Percentiles rank a stretch among this genome's conserved stretches.
Conservation (phyloP, 2,888 invertebrate genomes). For the Gastrophysa polygoni region DNA sequence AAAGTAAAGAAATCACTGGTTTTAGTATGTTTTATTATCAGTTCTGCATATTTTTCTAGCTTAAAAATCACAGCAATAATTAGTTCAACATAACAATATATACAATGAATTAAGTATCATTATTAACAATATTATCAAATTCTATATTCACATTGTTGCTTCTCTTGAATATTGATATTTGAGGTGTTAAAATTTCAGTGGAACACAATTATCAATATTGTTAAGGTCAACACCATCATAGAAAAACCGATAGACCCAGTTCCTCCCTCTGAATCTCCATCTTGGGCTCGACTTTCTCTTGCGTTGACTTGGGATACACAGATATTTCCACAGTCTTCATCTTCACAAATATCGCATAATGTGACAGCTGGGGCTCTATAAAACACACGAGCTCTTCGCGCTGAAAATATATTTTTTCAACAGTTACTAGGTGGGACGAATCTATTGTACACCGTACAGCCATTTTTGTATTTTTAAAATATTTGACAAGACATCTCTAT, state of each 20-base stretch:
- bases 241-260: constrained; percentile 14
- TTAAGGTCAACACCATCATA: not conserved
- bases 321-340: constrained; percentile 64
- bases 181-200: not conserved
- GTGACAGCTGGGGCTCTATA: constrained; percentile 74
- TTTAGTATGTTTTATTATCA: not conserved
- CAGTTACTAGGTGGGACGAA: too few relatives aligned
- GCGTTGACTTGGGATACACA: constrained; percentile 56
- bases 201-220: not conserved
- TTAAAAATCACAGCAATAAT: not conserved
- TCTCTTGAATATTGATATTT: not conserved
- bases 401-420: constrained; percentile 59
- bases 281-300: constrained; percentile 55
- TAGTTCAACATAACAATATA: not conserved
- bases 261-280: constrained; percentile 20
- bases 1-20: too few relatives aligned
- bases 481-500: too few relatives aligned
- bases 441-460: too few relatives aligned
- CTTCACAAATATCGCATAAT: constrained; percentile 84
- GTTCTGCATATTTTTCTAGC: not conserved
- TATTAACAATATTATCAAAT: not conserved
- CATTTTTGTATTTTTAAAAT: too few relatives aligned
- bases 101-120: not conserved
- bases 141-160: not conserved
- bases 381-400: constrained; percentile 82